Percentiles rank a stretch among this genome's conserved stretches.
Conservation (phyloP, 2,113 vertebrate species). For the Aspidoscelis tigris region DNA sequence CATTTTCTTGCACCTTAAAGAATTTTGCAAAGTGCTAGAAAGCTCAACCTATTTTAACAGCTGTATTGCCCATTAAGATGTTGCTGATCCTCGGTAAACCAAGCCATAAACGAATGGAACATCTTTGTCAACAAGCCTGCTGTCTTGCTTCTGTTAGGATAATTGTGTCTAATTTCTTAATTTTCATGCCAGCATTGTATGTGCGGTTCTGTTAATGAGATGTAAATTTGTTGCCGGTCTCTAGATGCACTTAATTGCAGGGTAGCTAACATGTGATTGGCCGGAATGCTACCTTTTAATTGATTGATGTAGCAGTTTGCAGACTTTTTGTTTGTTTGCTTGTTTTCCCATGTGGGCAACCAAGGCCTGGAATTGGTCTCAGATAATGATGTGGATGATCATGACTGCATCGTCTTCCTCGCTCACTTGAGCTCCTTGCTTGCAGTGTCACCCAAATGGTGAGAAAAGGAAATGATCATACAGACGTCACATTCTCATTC, state of each 20-base stretch:
- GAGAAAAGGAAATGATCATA: too few relatives aligned
- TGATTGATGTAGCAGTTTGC: constrained; percentile 24
- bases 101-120: neutral
- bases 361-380: neutral
- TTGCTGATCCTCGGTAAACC: neutral
- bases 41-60: neutral
- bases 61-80: neutral
- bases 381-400: neutral
- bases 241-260: constrained; percentile 82
- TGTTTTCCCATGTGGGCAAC: neutral
- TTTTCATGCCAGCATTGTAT: constrained; percentile 77
- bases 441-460: too few relatives aligned
- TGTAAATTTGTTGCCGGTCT: constrained; percentile 77
- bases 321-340: neutral
- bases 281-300: constrained; percentile 73
- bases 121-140: neutral
- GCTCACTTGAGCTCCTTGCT: too few relatives aligned
- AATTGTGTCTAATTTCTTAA: constrained; percentile 83
- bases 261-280: constrained; percentile 75
- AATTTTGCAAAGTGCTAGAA: neutral
- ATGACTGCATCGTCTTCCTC: neutral
- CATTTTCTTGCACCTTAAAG: neutral
- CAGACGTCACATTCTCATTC: too few relatives aligned
- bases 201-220: constrained; percentile 78
- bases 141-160: constrained; percentile 68